Percentiles rank a stretch among this genome's conserved stretches.
These are phyloP conservation scores for Pycnomerus fuliginosus DNA, from an alignment of 2,888 invertebrate species.

Conservation along the genomic window DNA sequence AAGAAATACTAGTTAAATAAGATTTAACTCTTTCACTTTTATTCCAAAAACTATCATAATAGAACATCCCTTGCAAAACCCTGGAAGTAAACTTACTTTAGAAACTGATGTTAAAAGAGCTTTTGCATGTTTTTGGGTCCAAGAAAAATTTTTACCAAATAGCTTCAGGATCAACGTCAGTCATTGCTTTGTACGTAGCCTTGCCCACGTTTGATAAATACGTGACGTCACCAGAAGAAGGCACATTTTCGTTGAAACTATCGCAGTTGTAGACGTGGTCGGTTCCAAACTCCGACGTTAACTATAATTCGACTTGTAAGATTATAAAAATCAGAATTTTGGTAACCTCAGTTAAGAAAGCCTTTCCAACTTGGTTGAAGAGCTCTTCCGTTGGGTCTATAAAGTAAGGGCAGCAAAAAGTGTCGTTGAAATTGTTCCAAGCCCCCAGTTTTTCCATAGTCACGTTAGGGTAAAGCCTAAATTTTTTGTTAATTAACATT, in stretches of 20 bases:
- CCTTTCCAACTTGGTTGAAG: conserved; percentile 69
- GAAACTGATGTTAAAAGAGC: conserved; percentile 68
- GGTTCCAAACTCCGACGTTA: conserved; percentile 68
- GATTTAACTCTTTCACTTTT: conserved; percentile 64
- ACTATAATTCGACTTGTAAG: conserved; percentile 44
- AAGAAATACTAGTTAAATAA: conserved; percentile 72
- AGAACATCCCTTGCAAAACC: conserved; percentile 81
- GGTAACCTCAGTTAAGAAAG: conserved; percentile 69
- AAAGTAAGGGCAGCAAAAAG: conserved; percentile 76
- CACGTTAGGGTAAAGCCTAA: conserved; percentile 68
- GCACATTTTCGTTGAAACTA: conserved; percentile 89
- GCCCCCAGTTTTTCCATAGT: conserved; percentile 63
- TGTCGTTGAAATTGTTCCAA: conserved; percentile 78
- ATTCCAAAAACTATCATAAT: conserved; percentile 68
- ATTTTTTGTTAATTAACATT: too few species aligned
- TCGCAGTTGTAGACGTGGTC: conserved; percentile 88
- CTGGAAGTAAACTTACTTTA: conserved; percentile 57
- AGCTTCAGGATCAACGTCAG: conserved; percentile 68
- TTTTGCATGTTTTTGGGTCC: conserved; percentile 60
- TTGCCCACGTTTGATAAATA: conserved; percentile 67
- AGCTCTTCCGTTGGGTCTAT: conserved; percentile 77
- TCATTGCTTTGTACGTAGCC: conserved; percentile 71
- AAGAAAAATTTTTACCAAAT: conserved; percentile 77
- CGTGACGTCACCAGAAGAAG: conserved; percentile 57
- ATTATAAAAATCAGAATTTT: neutral